Percentiles rank a stretch among this genome's conserved stretches.
phyloP scores from a whole-genome alignment of 2,113 vertebrate genomes.

The Narcine bancroftii region DNA sequence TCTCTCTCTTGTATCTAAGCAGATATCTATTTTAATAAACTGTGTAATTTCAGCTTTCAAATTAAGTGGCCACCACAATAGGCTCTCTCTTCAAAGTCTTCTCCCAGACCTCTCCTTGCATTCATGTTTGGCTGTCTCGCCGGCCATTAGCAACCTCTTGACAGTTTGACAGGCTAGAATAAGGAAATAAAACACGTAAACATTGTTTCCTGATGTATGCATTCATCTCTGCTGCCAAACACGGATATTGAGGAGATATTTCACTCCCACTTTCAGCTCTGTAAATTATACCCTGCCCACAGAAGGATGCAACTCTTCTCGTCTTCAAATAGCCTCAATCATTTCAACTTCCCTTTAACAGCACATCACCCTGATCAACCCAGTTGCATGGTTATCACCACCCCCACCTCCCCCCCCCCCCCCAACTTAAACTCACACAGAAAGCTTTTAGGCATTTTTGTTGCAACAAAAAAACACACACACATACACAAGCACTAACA shows the following conservation, averaged over 20 bases:
- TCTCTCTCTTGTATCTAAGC: neutral
- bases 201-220: slow-evolving; percentile 72
- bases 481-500: neutral
- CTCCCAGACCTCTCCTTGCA: slow-evolving; percentile 46
- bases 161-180: slow-evolving; percentile 70
- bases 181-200: slow-evolving; percentile 78
- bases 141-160: slow-evolving; percentile 64
- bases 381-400: no score
- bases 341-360: slow-evolving; percentile 40
- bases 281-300: slow-evolving; percentile 67
- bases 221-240: slow-evolving; percentile 83
- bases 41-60: slow-evolving; percentile 25
- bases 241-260: slow-evolving; percentile 73
- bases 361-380: slow-evolving; percentile 46
- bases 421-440: neutral
- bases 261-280: slow-evolving; percentile 71
- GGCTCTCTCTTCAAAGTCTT: slow-evolving; percentile 48
- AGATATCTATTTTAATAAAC: slow-evolving; percentile 35
- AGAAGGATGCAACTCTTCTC: slow-evolving; percentile 41
- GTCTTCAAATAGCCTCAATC: slow-evolving; percentile 42
- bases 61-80: slow-evolving; percentile 34
- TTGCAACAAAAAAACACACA: neutral
- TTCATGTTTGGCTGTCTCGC: slow-evolving; percentile 49
- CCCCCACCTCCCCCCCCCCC: neutral
- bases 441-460: slow-evolving; percentile 31